Evolutionary conservation across 2,113 vertebrate species (phyloP).

Genomic region (Platysteira castanea): DNA sequence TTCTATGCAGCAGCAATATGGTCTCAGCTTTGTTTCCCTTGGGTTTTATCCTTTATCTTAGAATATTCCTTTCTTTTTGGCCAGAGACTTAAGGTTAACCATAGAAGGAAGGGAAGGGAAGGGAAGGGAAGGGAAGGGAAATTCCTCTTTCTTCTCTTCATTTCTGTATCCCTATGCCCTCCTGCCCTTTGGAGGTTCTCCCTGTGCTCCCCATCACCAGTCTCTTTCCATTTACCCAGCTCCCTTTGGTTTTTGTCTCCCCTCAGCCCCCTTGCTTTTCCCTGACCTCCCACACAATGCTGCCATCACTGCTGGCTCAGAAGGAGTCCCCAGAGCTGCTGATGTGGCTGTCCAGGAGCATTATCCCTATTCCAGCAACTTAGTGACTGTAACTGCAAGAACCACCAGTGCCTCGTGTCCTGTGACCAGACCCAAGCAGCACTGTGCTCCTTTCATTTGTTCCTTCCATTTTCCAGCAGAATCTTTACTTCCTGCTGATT

Average conservation of each 20-base stretch:
- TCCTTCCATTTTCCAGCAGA: neutral
- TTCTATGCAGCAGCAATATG: neutral
- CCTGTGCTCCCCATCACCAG: neutral
- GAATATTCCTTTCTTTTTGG: neutral
- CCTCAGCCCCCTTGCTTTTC: neutral
- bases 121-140: neutral
- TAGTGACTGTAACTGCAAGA: neutral
- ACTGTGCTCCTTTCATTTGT: neutral
- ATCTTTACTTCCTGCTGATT: neutral
- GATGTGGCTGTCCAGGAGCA: neutral
- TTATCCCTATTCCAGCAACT: neutral
- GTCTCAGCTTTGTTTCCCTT: neutral
- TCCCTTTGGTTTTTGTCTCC: neutral
- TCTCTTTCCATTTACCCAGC: neutral
- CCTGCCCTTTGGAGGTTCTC: neutral
- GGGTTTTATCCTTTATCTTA: neutral
- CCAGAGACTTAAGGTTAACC: neutral
- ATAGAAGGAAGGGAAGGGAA: neutral
- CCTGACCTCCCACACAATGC: neutral
- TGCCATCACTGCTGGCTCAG: neutral
- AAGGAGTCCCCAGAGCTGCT: neutral
- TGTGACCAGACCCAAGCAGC: neutral
- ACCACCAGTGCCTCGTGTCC: accelerated
- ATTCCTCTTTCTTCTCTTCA: neutral
- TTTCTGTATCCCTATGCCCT: neutral